phyloP scores from a whole-genome alignment of 2,113 vertebrate genomes.

The Vicugna pacos region DNA sequence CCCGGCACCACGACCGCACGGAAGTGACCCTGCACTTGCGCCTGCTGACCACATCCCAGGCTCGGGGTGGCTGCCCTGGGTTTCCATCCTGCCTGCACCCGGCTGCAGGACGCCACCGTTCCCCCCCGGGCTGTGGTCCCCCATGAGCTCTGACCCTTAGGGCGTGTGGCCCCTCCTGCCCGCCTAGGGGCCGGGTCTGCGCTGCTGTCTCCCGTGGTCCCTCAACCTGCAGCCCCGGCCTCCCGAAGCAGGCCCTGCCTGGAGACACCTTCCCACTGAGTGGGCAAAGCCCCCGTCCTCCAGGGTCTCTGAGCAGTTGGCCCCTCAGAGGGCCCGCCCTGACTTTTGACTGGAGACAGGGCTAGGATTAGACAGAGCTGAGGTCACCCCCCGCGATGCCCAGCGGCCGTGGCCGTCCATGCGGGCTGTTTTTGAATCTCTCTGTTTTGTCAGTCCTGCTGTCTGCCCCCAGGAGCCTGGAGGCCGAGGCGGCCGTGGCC shows the following conservation, averaged over 20 bases:
- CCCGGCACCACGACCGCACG: background rate
- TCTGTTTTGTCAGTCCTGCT: background rate
- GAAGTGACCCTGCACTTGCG: background rate
- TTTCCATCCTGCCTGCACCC: no score
- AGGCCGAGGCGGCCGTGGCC: background rate
- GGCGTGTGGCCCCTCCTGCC: background rate
- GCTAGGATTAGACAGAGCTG: background rate
- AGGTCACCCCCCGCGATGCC: background rate
- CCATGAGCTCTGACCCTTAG: background rate
- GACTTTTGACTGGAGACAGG: background rate
- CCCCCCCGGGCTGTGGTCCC: accelerated
- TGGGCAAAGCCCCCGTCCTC: background rate
- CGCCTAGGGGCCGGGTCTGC: background rate
- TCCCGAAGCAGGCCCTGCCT: background rate
- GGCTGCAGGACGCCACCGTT: background rate
- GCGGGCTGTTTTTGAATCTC: background rate
- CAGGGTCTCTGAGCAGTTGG: background rate
- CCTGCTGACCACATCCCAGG: background rate
- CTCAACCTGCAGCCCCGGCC: background rate
- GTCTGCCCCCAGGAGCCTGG: background rate
- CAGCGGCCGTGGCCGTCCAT: accelerated
- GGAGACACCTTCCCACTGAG: accelerated
- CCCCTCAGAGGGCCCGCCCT: accelerated
- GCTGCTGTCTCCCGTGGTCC: background rate
- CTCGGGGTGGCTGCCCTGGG: accelerated